Percentiles rank a stretch among this genome's conserved stretches.
phyloP scores from a whole-genome alignment of 2,797 vertebrate species.

The Fistularia commersonii region DNA sequence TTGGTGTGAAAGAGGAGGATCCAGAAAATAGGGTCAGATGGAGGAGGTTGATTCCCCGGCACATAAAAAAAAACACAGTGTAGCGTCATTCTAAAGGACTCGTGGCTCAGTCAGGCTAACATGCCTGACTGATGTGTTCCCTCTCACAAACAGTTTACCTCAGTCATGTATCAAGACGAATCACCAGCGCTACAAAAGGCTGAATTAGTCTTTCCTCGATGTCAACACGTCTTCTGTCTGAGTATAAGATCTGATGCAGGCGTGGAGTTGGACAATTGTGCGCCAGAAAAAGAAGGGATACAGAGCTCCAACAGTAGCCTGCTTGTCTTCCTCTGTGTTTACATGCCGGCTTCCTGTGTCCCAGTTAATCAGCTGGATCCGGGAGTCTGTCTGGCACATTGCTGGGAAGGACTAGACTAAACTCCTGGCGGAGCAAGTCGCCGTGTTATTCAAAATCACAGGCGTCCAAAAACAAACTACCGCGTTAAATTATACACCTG shows the following conservation, averaged over 20 bases:
- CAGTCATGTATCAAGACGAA: no score
- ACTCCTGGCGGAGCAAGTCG: constrained; percentile 44
- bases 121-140: no score
- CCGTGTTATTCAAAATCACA: constrained; percentile 51
- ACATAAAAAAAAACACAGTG: no score
- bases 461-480: constrained; percentile 59
- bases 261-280: constrained; percentile 11
- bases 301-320: constrained; percentile 36
- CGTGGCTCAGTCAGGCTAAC: no score
- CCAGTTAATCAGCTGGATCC: constrained; percentile 64
- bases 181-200: no score
- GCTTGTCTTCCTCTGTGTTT: constrained; percentile 55
- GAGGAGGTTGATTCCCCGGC: no score
- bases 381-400: constrained; percentile 50
- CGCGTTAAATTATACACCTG: constrained; percentile 41
- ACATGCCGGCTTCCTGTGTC: constrained; percentile 66
- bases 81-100: no score
- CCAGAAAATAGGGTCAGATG: no score
- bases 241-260: constrained; percentile 20
- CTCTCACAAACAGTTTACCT: no score
- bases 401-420: constrained; percentile 58
- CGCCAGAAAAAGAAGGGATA: constrained; percentile 11
- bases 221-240: background rate
- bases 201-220: no score
- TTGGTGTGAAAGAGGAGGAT: no score